Conservation (phyloP, 2,797 vertebrate genomes). For the Eremophila alpestris region DNA sequence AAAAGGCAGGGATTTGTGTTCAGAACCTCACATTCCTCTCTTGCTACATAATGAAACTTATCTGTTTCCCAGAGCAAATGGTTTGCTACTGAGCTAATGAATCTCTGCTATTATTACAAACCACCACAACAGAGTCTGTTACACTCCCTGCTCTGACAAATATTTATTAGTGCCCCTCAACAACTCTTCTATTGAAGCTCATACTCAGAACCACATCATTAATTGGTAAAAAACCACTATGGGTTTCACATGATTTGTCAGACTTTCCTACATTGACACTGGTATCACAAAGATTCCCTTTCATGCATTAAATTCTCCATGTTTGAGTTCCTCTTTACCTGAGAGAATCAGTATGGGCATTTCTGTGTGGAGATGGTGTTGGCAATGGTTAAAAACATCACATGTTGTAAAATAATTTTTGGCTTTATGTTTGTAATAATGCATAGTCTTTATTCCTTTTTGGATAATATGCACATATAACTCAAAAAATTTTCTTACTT, state of each 20-base stretch:
- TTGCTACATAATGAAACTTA: slow-evolving; percentile 27
- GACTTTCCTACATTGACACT: neutral
- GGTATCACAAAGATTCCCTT: neutral
- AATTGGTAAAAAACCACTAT: neutral
- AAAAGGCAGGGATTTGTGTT: slow-evolving; percentile 52
- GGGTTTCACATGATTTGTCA: neutral
- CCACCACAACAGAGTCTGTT: neutral
- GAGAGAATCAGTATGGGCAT: neutral
- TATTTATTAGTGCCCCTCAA: neutral
- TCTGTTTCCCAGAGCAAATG: slow-evolving; percentile 38
- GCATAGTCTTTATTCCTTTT: neutral
- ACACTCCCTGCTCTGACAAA: neutral
- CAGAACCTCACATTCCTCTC: slow-evolving; percentile 15
- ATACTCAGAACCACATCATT: neutral
- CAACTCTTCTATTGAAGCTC: neutral
- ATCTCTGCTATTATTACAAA: neutral
- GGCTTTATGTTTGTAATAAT: neutral
- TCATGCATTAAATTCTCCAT: neutral
- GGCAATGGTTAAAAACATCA: neutral
- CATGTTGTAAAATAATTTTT: neutral
- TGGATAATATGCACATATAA: neutral
- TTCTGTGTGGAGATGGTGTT: neutral
- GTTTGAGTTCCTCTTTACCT: neutral
- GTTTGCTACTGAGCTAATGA: slow-evolving; percentile 25
- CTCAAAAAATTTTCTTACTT: neutral